phyloP scores from a whole-genome alignment of 2,113 vertebrate genomes.

The Petaurus breviceps region DNA sequence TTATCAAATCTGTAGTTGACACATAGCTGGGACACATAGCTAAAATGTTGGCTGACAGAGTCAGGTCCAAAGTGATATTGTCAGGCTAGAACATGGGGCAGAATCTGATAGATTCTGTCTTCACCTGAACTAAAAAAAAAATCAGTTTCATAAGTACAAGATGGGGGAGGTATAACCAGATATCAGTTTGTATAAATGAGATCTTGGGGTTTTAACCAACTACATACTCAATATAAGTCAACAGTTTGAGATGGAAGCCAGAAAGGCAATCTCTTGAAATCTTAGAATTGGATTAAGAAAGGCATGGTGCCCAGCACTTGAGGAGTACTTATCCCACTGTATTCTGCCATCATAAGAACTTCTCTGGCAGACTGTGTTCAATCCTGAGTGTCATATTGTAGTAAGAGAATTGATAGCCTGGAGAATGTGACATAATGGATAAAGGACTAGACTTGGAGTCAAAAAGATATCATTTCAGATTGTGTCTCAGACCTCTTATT shows the following conservation, averaged over 20 bases:
- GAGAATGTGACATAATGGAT: too few species aligned
- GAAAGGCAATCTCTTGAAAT: neutral
- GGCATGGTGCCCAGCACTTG: too few species aligned
- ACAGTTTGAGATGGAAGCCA: neutral
- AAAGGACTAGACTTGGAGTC: too few species aligned
- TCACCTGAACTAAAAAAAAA: neutral
- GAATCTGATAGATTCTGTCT: neutral
- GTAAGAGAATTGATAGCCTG: neutral
- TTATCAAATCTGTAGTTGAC: neutral
- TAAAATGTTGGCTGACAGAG: neutral
- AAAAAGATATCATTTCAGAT: too few species aligned
- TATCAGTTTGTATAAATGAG: neutral
- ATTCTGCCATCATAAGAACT: too few species aligned
- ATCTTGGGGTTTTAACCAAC: neutral
- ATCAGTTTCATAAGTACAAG: neutral
- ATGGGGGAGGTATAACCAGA: neutral
- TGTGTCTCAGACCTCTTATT: too few species aligned
- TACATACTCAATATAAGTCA: neutral
- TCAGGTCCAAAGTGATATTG: neutral
- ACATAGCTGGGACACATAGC: neutral
- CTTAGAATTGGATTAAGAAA: neutral
- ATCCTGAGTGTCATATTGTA: neutral
- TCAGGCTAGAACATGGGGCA: neutral
- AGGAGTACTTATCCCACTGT: too few species aligned
- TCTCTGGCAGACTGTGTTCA: neutral